phyloP scores from a whole-genome alignment of 1,140 invertebrate genomes.

The Rhizoglyphus robini region DNA sequence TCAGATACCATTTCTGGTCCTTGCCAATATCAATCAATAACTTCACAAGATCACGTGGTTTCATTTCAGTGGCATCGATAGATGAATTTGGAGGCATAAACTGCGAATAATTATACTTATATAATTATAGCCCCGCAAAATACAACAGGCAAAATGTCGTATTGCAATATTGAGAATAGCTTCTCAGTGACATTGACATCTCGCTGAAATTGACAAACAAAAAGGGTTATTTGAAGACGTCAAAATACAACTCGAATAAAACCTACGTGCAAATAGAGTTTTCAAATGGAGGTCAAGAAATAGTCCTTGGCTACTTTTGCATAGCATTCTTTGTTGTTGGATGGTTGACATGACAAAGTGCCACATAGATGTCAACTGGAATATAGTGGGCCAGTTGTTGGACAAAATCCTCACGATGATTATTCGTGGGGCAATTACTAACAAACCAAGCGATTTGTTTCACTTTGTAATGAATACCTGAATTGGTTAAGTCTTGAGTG shows the following conservation, averaged over 20 bases:
- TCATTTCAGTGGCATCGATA: slow-evolving; percentile 32
- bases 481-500: slow-evolving; percentile 23
- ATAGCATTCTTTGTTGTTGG: slow-evolving; percentile 27
- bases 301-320: slow-evolving; percentile 27
- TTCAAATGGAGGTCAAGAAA: slow-evolving; percentile 35
- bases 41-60: slow-evolving; percentile 28
- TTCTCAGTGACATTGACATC: slow-evolving; percentile 38
- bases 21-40: slow-evolving; percentile 26
- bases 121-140: slow-evolving; percentile 31
- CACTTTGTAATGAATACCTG: slow-evolving; percentile 25
- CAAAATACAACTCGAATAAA: no score
- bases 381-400: slow-evolving; percentile 42
- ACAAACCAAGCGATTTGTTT: slow-evolving; percentile 45
- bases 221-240: background rate
- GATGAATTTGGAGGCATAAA: slow-evolving; percentile 34
- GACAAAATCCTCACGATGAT: slow-evolving; percentile 42
- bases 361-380: slow-evolving; percentile 53
- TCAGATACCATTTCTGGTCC: slow-evolving; percentile 28
- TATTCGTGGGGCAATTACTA: slow-evolving; percentile 44
- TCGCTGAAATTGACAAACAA: slow-evolving; percentile 24
- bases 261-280: slow-evolving; percentile 31
- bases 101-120: slow-evolving; percentile 31
- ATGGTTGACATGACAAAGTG: slow-evolving; percentile 23
- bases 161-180: slow-evolving; percentile 29
- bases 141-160: slow-evolving; percentile 32